These are phyloP conservation scores for Chaetodon auriga DNA, from an alignment of 2,113 vertebrate species.

Conservation along the genomic window DNA sequence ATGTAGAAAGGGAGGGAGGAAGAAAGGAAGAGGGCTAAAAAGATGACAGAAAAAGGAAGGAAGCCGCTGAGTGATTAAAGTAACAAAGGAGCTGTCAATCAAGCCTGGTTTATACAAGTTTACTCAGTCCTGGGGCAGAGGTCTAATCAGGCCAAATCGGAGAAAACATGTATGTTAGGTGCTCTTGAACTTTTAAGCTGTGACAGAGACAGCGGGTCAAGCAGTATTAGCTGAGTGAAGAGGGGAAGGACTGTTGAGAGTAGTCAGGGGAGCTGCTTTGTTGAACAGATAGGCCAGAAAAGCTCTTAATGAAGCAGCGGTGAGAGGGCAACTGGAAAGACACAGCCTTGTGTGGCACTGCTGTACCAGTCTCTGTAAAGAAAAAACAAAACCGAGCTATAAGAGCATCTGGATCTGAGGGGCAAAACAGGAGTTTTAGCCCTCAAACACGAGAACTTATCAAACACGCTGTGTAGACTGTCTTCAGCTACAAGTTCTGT, in stretches of 20 bases:
- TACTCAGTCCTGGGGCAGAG: slow-evolving; percentile 22
- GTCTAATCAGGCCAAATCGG: slow-evolving; percentile 46
- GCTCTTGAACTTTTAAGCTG: slow-evolving; percentile 7
- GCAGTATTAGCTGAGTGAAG: neutral
- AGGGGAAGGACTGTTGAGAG: neutral
- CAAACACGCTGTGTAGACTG: neutral
- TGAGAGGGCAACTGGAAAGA: neutral
- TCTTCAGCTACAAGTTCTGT: neutral
- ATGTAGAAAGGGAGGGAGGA: neutral
- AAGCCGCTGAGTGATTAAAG: slow-evolving; percentile 10
- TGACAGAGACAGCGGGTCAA: slow-evolving; percentile 12
- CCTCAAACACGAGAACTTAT: neutral
- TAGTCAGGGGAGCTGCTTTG: neutral
- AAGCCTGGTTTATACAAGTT: slow-evolving; percentile 11
- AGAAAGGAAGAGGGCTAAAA: neutral
- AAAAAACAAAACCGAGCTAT: too few species aligned
- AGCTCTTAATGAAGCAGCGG: neutral
- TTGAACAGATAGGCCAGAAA: slow-evolving; percentile 5
- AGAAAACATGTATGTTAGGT: slow-evolving; percentile 49
- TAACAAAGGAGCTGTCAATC: slow-evolving; percentile 34
- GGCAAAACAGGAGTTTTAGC: too few species aligned
- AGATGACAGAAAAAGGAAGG: slow-evolving; percentile 19
- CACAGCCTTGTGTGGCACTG: neutral
- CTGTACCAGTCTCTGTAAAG: neutral
- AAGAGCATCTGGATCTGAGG: too few species aligned